Evolutionary conservation across 2,113 vertebrate genomes (phyloP), one percentile per base, ranked within the genome.

Genomic region (Polypterus senegalus): DNA sequence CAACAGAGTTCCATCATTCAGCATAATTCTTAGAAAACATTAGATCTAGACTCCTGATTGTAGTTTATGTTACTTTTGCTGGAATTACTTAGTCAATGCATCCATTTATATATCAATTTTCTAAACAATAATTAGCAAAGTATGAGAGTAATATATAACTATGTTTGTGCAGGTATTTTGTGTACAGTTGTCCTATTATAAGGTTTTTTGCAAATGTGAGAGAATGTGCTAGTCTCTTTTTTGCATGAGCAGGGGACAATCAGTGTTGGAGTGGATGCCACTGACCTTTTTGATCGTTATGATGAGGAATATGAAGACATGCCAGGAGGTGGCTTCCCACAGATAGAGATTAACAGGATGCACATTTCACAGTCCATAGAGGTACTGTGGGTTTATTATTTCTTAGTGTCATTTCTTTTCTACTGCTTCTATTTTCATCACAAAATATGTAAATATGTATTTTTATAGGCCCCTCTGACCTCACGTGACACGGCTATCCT

Each of bases 281-380:
- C 95, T 0, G 94, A 99, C 84, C 91, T 99, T 45, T 99, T 99
- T 66, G 96, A 99, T 73, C 89, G 76, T 11, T 98, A 99, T 2
- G 94, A 99, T 0, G 95, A 99, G 57, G 94, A 97, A 4, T 97
- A 89, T 2, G 96, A 97, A 70, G 93, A 95, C 5, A 65, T 84
- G 59, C 81, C 73, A 0, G 86, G 77, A 66, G 88, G 89, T 9
- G 81, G 87, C 65, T 79, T 95, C 46, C 94, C 96, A 1, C 91
- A 91, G 70, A 83, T 99, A 27, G 95, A 99, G 81, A 97, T 99
- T 66, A 97, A 98, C 82, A 97, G 85, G 71, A 99, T 99, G 96
- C 92, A 98, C 84, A 99, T 99, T 74, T 97, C 96, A 44, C 96
- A 99, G 77, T 98, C 94, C 61, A 98, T 99, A n/a, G 96, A 99